A percentile compares a stretch with the other conserved stretches of the same genome.
Conservation (phyloP, 2,797 vertebrate genomes). For the Vipera ursinii region DNA sequence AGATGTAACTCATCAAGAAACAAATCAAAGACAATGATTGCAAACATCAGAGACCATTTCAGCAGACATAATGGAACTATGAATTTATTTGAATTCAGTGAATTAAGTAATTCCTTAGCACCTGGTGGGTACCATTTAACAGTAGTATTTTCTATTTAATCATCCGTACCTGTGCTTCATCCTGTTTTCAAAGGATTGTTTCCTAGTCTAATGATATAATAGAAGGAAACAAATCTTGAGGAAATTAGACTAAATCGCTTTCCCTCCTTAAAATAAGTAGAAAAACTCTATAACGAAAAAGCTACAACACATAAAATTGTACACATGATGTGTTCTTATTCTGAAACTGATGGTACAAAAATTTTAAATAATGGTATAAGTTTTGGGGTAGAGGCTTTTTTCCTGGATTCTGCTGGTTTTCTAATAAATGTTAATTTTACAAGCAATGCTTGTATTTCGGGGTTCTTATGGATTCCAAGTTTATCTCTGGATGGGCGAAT, state of each 20-base stretch:
- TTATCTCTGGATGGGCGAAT: background rate
- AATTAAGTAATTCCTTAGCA: background rate
- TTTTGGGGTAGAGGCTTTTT: background rate
- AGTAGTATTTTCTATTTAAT: background rate
- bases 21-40: background rate
- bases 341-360: background rate
- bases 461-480: background rate
- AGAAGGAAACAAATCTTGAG: background rate
- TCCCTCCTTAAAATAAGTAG: background rate
- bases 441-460: background rate
- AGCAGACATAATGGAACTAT: background rate
- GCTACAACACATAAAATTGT: background rate
- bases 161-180: background rate
- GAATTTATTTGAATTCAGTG: background rate
- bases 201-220: background rate
- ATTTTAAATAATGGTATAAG: background rate
- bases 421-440: background rate
- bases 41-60: constrained; percentile 11
- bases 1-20: background rate
- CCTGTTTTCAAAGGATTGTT: no score
- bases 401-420: background rate
- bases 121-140: background rate
- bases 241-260: background rate
- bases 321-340: background rate
- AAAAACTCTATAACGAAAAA: background rate